Conservation (phyloP, 35 echinoderm and acorn worm genomes). For the Ophiothrix spiculata region DNA sequence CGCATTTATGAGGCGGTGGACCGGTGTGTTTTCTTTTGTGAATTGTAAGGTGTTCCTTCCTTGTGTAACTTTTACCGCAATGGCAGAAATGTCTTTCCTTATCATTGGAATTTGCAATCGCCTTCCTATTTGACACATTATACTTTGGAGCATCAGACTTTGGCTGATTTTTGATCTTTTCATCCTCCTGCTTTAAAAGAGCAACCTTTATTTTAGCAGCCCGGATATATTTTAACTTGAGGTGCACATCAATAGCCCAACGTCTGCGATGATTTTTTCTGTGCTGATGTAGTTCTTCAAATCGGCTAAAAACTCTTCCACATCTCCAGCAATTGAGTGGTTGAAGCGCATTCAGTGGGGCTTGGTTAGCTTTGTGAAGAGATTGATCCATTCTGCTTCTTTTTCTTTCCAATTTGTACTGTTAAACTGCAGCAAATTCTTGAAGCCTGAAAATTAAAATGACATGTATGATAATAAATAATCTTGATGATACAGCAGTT, state of each 20-base stretch:
- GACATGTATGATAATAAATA: too few relatives aligned
- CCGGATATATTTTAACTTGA: background rate
- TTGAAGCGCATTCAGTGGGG: background rate
- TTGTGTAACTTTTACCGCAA: constrained; percentile 54
- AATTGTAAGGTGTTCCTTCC: constrained; percentile 12
- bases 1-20: constrained; percentile 19
- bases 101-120: background rate
- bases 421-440: too few relatives aligned
- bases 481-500: too few relatives aligned
- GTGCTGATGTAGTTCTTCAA: background rate
- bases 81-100: background rate
- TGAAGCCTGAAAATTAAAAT: too few relatives aligned
- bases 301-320: background rate
- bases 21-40: constrained; percentile 41
- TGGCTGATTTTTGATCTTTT: background rate
- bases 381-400: background rate
- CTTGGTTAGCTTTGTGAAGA: background rate
- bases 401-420: background rate
- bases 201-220: background rate
- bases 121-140: background rate
- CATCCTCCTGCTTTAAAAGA: background rate
- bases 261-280: background rate
- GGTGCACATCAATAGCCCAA: background rate
- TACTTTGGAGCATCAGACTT: background rate
- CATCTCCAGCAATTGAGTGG: background rate